Conservation (phyloP, 2,888 invertebrate species). For the Axea sp. region DNA sequence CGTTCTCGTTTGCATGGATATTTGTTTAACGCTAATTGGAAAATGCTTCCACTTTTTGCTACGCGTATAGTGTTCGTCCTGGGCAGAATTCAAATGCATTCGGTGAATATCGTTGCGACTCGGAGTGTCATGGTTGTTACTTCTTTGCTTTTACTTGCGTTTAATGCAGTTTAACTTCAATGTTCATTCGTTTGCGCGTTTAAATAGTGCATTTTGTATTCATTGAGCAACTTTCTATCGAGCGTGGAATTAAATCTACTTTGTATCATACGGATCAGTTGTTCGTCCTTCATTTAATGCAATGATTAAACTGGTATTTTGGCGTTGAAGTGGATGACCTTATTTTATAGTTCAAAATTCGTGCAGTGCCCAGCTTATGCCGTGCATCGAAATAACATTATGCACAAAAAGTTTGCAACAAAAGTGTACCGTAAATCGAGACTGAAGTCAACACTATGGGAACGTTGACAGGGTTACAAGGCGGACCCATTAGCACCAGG, state of each 20-base stretch:
- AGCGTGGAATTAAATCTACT: slow-evolving; percentile 46
- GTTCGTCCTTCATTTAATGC: slow-evolving; percentile 28
- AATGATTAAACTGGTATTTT: slow-evolving; percentile 34
- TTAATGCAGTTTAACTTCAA: slow-evolving; percentile 56
- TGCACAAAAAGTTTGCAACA: too few relatives aligned
- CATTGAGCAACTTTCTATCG: slow-evolving; percentile 39
- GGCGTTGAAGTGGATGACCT: slow-evolving; percentile 7
- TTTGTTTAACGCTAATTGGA: slow-evolving; percentile 77
- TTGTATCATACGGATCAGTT: neutral
- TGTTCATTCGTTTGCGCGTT: slow-evolving; percentile 40
- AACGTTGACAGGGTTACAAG: slow-evolving; percentile 43
- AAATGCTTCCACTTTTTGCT: slow-evolving; percentile 70
- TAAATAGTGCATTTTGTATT: slow-evolving; percentile 53
- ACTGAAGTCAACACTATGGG: slow-evolving; percentile 7
- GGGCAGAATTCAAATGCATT: slow-evolving; percentile 64
- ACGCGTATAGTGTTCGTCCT: slow-evolving; percentile 53
- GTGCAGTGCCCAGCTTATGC: neutral
- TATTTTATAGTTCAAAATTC: slow-evolving; percentile 3
- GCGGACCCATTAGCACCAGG: slow-evolving; percentile 44
- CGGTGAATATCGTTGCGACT: slow-evolving; percentile 51
- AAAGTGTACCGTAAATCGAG: too few relatives aligned
- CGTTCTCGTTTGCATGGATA: slow-evolving; percentile 66
- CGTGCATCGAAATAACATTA: too few relatives aligned
- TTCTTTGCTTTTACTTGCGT: slow-evolving; percentile 44
- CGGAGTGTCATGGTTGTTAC: slow-evolving; percentile 46